These are phyloP conservation scores for Brienomyrus brachyistius DNA, from an alignment of 2,113 vertebrate genomes.

Conservation along the genomic window DNA sequence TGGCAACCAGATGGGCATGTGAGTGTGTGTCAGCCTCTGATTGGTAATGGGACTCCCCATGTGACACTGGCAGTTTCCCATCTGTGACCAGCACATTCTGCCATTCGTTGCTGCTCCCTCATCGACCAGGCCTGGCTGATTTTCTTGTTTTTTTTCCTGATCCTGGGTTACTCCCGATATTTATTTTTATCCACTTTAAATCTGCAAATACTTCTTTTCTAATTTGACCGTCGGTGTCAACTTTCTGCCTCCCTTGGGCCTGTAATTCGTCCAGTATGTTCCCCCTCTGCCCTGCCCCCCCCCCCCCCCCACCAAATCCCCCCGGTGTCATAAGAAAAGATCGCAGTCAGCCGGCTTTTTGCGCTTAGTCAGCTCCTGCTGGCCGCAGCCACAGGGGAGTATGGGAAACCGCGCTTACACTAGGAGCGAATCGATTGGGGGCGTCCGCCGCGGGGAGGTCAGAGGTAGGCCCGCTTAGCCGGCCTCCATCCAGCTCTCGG, in stretches of 20 bases:
- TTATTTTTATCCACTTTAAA: conserved; percentile 6
- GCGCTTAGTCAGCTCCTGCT: conserved; percentile 73
- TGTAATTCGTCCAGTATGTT: conserved; percentile 78
- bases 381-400: conserved; percentile 67
- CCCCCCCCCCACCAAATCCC: conserved; percentile 71
- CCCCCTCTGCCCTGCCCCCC: conserved; percentile 54
- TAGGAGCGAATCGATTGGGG: conserved; percentile 80
- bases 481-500: conserved; percentile 74
- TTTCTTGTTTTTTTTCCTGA: background rate
- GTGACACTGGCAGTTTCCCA: background rate
- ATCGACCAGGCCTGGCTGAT: background rate
- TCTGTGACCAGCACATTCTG: background rate
- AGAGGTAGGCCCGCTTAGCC: conserved; percentile 82
- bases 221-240: conserved; percentile 70
- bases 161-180: conserved; percentile 1
- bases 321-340: conserved; percentile 79
- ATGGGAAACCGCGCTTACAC: conserved; percentile 77
- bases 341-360: conserved; percentile 74
- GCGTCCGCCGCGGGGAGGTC: conserved; percentile 75
- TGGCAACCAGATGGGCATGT: background rate
- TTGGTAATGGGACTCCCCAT: background rate
- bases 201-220: conserved; percentile 45
- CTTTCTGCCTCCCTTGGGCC: conserved; percentile 64
- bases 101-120: background rate
- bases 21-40: background rate